Conservation (phyloP, 2,797 vertebrate genomes). For the Trematomus bernacchii region DNA sequence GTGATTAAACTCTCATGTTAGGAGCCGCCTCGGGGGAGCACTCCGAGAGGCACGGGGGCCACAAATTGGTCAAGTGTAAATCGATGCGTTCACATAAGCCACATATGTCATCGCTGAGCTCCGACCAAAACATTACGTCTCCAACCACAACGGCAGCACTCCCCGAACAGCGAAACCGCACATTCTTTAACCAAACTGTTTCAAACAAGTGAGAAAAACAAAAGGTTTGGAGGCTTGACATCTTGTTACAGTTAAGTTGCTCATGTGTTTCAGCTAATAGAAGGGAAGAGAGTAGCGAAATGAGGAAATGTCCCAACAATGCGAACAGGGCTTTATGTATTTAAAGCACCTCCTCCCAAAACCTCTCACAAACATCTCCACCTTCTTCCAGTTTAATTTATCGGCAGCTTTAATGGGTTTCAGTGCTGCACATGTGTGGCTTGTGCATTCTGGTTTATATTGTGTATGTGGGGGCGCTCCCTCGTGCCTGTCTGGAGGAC, state of each 20-base stretch:
- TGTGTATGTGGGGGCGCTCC: slow-evolving; percentile 7
- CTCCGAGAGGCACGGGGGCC: background rate
- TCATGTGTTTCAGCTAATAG: background rate
- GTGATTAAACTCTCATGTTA: slow-evolving; percentile 27
- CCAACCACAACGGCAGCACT: slow-evolving; percentile 23
- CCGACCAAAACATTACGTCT: slow-evolving; percentile 43
- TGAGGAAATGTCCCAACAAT: slow-evolving; percentile 14
- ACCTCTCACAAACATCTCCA: slow-evolving; percentile 36
- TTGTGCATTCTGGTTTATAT: slow-evolving; percentile 37
- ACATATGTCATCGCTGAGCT: slow-evolving; percentile 17
- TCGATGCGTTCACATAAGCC: slow-evolving; percentile 29
- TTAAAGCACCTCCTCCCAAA: slow-evolving; percentile 14
- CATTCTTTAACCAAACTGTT: slow-evolving; percentile 11
- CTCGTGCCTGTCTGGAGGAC: slow-evolving; percentile 53
- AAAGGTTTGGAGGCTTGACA: slow-evolving; percentile 14
- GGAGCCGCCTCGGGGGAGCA: background rate
- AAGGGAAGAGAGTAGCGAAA: slow-evolving; percentile 2
- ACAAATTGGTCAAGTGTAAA: slow-evolving; percentile 44
- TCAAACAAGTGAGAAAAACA: slow-evolving; percentile 42
- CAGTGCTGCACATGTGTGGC: slow-evolving; percentile 29
- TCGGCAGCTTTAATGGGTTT: slow-evolving; percentile 24
- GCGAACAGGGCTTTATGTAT: slow-evolving; percentile 10
- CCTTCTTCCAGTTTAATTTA: slow-evolving; percentile 45
- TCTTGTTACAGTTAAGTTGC: slow-evolving; percentile 20
- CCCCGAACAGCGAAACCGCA: slow-evolving; percentile 28